Conservation (phyloP, 2,113 vertebrate species). For the Gallinago jamesoni region DNA sequence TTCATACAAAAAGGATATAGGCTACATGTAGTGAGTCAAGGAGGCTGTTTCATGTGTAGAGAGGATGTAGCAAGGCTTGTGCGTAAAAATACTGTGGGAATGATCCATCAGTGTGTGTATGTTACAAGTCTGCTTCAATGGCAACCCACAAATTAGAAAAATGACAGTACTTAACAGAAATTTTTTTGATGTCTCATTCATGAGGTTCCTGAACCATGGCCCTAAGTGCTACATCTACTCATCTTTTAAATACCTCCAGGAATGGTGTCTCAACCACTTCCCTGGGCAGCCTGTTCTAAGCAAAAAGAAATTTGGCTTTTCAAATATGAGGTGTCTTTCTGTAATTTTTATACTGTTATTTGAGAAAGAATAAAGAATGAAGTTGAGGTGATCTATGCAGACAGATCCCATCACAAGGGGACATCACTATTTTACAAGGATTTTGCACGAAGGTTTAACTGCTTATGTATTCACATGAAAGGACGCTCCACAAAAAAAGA, state of each 20-base stretch:
- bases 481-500: neutral
- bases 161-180: neutral
- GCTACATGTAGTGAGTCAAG: neutral
- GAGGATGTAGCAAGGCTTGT: neutral
- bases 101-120: fast-evolving
- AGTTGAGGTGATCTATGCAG: neutral
- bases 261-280: neutral
- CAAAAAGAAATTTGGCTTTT: neutral
- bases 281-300: neutral
- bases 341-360: neutral
- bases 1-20: neutral
- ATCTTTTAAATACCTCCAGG: neutral
- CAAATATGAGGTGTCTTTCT: neutral
- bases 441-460: neutral
- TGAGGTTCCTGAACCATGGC: neutral
- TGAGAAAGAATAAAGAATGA: neutral
- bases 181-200: fast-evolving
- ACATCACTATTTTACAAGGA: neutral
- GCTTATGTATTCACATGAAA: neutral
- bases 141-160: neutral
- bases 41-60: neutral
- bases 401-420: neutral
- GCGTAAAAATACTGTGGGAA: neutral
- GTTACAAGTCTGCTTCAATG: neutral
- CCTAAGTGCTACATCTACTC: fast-evolving